A percentile compares a stretch with the other conserved stretches of the same genome.
Evolutionary conservation across 2,888 invertebrate species (phyloP).

Genomic region (Drosophila atripex): DNA sequence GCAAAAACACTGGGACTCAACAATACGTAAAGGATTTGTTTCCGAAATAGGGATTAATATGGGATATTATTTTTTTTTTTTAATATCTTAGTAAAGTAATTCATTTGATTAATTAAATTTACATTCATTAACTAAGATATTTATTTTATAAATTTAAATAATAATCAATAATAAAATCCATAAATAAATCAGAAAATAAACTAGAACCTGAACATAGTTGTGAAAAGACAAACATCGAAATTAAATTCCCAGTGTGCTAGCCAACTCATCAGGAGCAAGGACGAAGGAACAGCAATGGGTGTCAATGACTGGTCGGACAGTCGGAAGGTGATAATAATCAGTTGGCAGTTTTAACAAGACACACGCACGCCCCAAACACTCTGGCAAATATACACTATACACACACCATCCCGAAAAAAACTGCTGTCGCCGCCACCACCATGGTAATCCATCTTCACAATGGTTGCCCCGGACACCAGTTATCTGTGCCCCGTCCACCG

Average conservation of each 20-base stretch:
- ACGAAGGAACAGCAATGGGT: slow-evolving; percentile 39
- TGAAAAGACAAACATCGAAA: too few relatives aligned
- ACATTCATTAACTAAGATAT: too few relatives aligned
- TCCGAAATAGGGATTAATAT: background rate
- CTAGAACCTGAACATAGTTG: too few relatives aligned
- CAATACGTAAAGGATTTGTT: background rate
- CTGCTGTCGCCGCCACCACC: slow-evolving; percentile 46
- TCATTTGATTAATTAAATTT: too few relatives aligned
- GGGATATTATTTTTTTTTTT: too few relatives aligned
- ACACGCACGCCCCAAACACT: slow-evolving; percentile 50
- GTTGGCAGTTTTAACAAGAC: slow-evolving; percentile 75
- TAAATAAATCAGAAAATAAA: too few relatives aligned
- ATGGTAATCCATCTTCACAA: slow-evolving; percentile 77
- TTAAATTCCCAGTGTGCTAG: background rate
- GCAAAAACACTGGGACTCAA: background rate
- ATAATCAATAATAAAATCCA: too few relatives aligned
- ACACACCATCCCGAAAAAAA: slow-evolving; percentile 40
- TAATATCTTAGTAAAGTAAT: too few relatives aligned
- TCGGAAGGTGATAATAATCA: slow-evolving; percentile 74
- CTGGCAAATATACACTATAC: slow-evolving; percentile 45
- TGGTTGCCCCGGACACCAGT: slow-evolving; percentile 64
- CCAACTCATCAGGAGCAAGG: background rate
- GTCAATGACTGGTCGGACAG: slow-evolving; percentile 69
- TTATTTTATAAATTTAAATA: too few relatives aligned
- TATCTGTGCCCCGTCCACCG: slow-evolving; percentile 13